These are phyloP conservation scores for Neodon shergylaensis DNA, from an alignment of 2,113 vertebrate genomes.

Conservation along the genomic window DNA sequence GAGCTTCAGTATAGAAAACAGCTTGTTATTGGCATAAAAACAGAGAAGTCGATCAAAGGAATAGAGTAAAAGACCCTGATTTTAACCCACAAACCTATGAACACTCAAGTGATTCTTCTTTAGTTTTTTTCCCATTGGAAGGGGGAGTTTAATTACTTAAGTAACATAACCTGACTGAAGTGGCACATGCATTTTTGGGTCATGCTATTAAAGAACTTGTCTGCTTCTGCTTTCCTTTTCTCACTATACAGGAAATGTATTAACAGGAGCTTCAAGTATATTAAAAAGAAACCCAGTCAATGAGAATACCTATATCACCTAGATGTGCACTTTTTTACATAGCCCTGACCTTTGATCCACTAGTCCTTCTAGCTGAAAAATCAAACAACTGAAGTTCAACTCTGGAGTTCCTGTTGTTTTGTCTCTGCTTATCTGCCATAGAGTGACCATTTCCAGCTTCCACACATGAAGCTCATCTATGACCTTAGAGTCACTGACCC, in stretches of 20 bases:
- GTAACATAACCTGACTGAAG: not conserved
- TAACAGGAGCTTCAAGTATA: not conserved
- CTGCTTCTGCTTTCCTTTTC: not conserved
- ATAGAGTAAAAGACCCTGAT: too few relatives aligned
- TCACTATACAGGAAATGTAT: accelerated
- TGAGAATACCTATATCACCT: too few relatives aligned
- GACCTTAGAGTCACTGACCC: not conserved
- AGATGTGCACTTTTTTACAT: not conserved
- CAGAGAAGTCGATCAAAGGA: too few relatives aligned
- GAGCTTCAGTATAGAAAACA: too few relatives aligned
- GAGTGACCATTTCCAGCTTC: not conserved
- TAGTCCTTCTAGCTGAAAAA: not conserved
- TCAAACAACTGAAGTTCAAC: not conserved
- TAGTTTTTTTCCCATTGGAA: not conserved
- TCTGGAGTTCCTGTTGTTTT: not conserved
- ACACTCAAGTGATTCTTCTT: not conserved
- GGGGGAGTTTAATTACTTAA: accelerated
- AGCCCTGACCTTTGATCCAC: too few relatives aligned
- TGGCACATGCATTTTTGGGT: not conserved
- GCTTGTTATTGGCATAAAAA: too few relatives aligned
- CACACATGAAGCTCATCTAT: not conserved
- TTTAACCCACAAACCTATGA: too few relatives aligned
- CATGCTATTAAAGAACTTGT: too few relatives aligned
- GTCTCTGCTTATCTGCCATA: accelerated
- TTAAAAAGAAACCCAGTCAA: not conserved